Conservation (phyloP, 2,888 invertebrate species). For the Falcaria lacertinaria region DNA sequence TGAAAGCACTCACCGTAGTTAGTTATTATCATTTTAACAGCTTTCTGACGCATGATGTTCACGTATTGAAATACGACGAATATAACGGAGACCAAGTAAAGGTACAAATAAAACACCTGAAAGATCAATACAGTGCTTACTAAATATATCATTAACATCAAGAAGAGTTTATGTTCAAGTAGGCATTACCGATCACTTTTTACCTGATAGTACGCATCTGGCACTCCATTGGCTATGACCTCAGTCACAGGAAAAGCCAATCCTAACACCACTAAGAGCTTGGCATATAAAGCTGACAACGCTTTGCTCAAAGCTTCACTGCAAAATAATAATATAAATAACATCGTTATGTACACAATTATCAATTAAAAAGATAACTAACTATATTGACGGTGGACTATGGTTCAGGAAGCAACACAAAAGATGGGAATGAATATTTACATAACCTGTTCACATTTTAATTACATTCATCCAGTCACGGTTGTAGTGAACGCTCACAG, state of each 20-base stretch:
- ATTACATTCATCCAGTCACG: constrained; percentile 33
- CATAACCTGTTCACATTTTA: constrained; percentile 32
- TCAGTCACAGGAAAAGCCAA: constrained; percentile 93
- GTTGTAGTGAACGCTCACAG: constrained; percentile 36
- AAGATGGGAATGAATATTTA: constrained; percentile 2
- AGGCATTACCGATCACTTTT: neutral
- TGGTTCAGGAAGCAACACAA: neutral
- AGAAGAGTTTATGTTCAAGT: too few species aligned
- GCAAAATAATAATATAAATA: too few species aligned
- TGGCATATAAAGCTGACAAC: constrained; percentile 90
- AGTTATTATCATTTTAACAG: constrained; percentile 81
- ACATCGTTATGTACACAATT: too few species aligned
- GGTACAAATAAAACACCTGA: constrained; percentile 90
- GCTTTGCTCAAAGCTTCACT: constrained; percentile 86
- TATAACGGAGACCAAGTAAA: constrained; percentile 86
- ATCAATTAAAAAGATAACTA: too few species aligned
- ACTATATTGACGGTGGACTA: constrained; percentile 14
- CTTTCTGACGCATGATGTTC: constrained; percentile 82
- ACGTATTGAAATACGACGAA: constrained; percentile 88
- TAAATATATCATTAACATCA: too few species aligned
- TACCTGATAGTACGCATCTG: constrained; percentile 87
- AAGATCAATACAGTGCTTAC: constrained; percentile 22
- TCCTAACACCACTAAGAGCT: constrained; percentile 90
- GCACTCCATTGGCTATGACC: constrained; percentile 88
- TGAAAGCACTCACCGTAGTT: constrained; percentile 55